phyloP scores from a whole-genome alignment of 2,113 vertebrate genomes.

The Nesoenas mayeri region DNA sequence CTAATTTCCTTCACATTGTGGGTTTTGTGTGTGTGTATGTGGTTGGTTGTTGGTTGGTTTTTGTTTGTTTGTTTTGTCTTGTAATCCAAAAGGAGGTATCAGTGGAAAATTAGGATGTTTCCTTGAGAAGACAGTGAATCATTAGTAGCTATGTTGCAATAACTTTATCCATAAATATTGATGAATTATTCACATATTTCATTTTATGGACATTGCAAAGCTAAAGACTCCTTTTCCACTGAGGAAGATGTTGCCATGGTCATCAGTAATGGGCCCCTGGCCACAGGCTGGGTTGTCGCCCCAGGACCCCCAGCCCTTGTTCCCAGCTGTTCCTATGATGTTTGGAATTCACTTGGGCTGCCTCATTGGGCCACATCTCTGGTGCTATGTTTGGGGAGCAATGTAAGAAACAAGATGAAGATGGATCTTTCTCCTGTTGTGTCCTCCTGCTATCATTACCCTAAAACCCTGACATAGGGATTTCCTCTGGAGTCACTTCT shows the following conservation, averaged over 20 bases:
- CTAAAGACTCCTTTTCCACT: neutral
- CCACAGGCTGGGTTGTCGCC: accelerated
- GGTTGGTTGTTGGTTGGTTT: neutral
- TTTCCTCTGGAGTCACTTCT: accelerated
- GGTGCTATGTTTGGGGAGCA: neutral
- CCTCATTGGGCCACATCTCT: neutral
- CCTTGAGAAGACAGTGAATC: constrained; percentile 36
- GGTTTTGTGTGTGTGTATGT: neutral
- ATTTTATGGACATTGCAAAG: neutral
- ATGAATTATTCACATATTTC: neutral
- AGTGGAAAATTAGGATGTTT: constrained; percentile 32
- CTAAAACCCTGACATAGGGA: accelerated
- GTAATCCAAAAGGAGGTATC: neutral
- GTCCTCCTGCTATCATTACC: neutral
- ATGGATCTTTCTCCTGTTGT: neutral
- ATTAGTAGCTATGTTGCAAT: neutral
- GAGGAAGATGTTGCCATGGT: neutral
- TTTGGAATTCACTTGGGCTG: neutral
- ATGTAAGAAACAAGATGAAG: neutral
- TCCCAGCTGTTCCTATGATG: neutral
- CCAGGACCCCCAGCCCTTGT: neutral
- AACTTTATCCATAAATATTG: constrained; percentile 18
- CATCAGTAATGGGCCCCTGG: accelerated
- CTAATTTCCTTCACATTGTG: neutral
- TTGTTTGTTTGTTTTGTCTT: neutral